Base-by-base conservation (phyloP, 2,888 invertebrate species). In the Pristionchus fissidentatus region DNA sequence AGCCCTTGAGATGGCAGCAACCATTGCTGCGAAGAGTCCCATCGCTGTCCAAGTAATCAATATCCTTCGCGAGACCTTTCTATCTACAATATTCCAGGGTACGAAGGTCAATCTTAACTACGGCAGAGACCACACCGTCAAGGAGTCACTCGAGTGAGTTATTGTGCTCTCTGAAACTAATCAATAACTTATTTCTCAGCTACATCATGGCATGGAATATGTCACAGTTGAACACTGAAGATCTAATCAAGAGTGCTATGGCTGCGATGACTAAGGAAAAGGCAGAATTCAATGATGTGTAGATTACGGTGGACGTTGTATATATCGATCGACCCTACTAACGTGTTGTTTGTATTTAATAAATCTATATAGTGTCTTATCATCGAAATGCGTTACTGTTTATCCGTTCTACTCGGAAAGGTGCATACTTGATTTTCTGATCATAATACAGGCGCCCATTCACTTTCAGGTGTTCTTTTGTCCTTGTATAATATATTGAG, bases 141-240 rank as follows among this genome's bases (percentile, higher is more conserved):
- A 95, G 87, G 96, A 97, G 84, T 96, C 97, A 19, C 93, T 98
- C n/a, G 95, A 96, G 89, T 96, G 96, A 90, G 95, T 97, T 8
- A 4, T n/a, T 38, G 35, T 41, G 78, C 35, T 22, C 4, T 22
- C 13, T 77, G 22, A 22, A 49, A 15, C 13, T 5, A 52, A 10
- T 70, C 26, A 43, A 35, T 83, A 19, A 19, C 41, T 84, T 19
- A 62, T 73, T 22, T 8, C 75, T n/a, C 19, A 80, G 10, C 13
- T 55, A 79, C 62, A 62, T 81, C 32, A 32, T 13, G 8, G 83
- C 95, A 43, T 94, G 95, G 92, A 98, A 98, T 93, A 95, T 95
- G 93, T 93, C 94, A n/a, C 95, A 96, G 95, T 93, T 98, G 32
- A 97, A 97, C 93, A 96, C 96, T 88, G 97, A 97, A 92, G 98